phyloP scores from a whole-genome alignment of 2,888 invertebrate genomes.

The Tipula helvola region DNA sequence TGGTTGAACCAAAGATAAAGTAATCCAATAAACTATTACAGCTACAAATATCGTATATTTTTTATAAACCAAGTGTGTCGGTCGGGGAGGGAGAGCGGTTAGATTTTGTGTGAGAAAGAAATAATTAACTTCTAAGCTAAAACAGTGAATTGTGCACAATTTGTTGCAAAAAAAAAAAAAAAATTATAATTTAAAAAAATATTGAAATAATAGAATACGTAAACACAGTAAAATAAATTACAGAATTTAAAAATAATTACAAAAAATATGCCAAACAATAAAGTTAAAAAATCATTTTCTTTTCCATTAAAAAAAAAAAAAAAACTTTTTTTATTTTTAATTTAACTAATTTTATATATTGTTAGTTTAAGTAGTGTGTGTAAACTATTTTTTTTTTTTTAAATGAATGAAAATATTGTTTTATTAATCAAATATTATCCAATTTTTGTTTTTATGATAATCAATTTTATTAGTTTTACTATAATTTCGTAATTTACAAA shows the following conservation, averaged over 20 bases:
- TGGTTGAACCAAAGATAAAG: constrained; percentile 39
- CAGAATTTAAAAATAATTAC: neutral
- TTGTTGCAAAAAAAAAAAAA: neutral
- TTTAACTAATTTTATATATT: neutral
- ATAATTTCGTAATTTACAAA: neutral
- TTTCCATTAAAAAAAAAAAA: neutral
- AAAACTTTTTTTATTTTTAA: neutral
- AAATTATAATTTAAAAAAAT: neutral
- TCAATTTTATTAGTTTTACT: neutral
- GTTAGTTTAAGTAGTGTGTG: neutral
- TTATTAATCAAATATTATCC: neutral
- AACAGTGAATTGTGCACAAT: neutral
- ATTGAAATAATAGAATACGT: neutral
- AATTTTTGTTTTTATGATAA: neutral
- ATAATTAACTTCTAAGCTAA: neutral
- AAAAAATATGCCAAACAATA: constrained; percentile 4
- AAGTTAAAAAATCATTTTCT: neutral
- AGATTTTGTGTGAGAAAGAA: neutral
- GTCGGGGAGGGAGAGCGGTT: neutral
- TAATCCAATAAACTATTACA: neutral
- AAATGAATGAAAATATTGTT: neutral
- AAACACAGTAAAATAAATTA: neutral
- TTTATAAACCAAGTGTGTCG: neutral
- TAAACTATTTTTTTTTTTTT: neutral
- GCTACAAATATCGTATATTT: neutral